Conservation (phyloP, 2,888 invertebrate species). For the Stegana nigrithorax region DNA sequence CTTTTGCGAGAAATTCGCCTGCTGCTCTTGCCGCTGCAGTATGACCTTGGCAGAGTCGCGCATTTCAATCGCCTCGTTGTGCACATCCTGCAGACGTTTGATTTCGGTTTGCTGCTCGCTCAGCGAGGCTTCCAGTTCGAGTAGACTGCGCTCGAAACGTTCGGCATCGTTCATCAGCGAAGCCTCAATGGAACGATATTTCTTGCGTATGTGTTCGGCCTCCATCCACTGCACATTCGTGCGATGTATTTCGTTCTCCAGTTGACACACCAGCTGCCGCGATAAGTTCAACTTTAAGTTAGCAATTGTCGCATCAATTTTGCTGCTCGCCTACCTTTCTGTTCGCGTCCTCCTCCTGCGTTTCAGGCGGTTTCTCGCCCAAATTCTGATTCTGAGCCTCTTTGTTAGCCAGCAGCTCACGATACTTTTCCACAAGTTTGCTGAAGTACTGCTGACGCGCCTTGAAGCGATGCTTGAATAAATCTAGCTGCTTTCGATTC, state of each 20-base stretch:
- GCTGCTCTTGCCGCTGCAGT: conserved; percentile 77
- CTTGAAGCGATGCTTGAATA: conserved; percentile 77
- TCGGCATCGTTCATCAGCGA: conserved; percentile 79
- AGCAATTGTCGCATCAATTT: not conserved
- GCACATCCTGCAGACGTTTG: conserved; percentile 78
- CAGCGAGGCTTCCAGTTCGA: conserved; percentile 77
- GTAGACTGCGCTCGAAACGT: conserved; percentile 79
- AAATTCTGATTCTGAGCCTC: conserved; percentile 66
- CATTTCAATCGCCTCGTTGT: conserved; percentile 80
- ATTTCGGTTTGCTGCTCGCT: conserved; percentile 80
- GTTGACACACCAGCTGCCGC: conserved; percentile 75
- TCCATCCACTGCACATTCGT: conserved; percentile 85
- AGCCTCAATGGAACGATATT: conserved; percentile 79
- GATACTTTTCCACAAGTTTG: conserved; percentile 74
- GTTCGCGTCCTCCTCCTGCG: conserved; percentile 72
- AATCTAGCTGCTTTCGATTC: conserved; percentile 78
- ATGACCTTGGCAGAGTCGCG: conserved; percentile 77
- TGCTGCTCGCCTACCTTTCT: conserved; percentile 72
- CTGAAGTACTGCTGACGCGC: conserved; percentile 73
- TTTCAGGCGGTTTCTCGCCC: conserved; percentile 66
- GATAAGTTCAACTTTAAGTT: conserved; percentile 34
- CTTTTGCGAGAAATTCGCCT: conserved; percentile 76
- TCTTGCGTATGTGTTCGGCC: conserved; percentile 82
- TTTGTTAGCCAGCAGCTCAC: conserved; percentile 73
- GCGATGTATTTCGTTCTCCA: conserved; percentile 86